Evolutionary conservation across 1,140 invertebrate species (phyloP).

Genomic region (Pissodes strobi): DNA sequence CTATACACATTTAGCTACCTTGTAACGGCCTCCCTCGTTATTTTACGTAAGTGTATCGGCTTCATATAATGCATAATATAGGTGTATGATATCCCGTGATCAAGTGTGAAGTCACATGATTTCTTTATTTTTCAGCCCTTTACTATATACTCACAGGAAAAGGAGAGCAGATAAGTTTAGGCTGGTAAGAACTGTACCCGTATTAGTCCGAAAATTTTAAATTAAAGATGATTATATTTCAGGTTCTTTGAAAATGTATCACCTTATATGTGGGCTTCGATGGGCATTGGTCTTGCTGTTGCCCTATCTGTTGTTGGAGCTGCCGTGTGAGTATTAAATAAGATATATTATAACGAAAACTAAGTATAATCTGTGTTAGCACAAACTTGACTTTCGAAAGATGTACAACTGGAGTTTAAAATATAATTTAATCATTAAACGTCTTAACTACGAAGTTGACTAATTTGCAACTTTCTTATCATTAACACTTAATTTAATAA

Average conservation of each 20-base stretch:
- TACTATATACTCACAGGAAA: conserved; percentile 49
- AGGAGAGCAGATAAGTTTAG: conserved; percentile 47
- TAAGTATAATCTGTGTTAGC: no score
- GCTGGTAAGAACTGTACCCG: conserved; percentile 39
- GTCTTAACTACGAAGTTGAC: no score
- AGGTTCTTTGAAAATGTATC: conserved; percentile 82
- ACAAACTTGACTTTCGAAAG: no score
- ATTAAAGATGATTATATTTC: no score
- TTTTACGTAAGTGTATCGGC: conserved; percentile 42
- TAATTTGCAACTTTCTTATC: no score
- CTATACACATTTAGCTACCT: conserved; percentile 28
- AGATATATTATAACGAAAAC: no score
- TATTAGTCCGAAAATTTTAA: no score
- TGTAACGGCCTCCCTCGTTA: conserved; percentile 19
- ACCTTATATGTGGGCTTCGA: conserved; percentile 91
- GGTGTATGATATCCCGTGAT: conserved; percentile 35
- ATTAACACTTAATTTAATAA: no score
- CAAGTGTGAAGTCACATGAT: conserved; percentile 19
- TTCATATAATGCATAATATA: conserved; percentile 2
- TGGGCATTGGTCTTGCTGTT: conserved; percentile 92
- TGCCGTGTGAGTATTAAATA: conserved; percentile 71
- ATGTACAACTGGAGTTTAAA: no score
- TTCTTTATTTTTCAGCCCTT: conserved; percentile 40
- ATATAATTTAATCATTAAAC: no score
- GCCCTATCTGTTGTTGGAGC: conserved; percentile 96